Conservation (phyloP, 2,888 invertebrate species). For the Hydrotaea diabolus region DNA sequence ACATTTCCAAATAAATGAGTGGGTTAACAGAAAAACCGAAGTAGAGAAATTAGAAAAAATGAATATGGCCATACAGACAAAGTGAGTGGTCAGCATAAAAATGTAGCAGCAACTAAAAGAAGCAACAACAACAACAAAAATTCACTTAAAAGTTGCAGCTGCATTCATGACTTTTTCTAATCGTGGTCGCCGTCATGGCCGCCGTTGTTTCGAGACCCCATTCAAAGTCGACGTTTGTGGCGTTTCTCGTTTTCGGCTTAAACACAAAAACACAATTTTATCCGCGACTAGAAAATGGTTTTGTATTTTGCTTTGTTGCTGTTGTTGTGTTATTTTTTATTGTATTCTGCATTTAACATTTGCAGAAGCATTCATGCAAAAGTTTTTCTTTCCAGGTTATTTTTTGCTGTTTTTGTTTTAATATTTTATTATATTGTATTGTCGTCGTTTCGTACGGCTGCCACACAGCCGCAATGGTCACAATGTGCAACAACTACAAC, state of each 20-base stretch:
- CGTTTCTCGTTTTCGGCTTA: slow-evolving; percentile 54
- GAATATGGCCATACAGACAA: slow-evolving; percentile 4
- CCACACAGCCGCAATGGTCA: no score
- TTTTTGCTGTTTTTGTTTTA: slow-evolving; percentile 41
- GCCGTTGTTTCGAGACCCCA: background rate
- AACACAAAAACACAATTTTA: slow-evolving; percentile 41
- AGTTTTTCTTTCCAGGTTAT: slow-evolving; percentile 54
- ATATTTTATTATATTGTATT: slow-evolving; percentile 18
- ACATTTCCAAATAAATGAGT: slow-evolving; percentile 13
- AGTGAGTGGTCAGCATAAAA: slow-evolving; percentile 64
- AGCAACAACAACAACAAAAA: slow-evolving; percentile 27
- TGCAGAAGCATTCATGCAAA: slow-evolving; percentile 60
- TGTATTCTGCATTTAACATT: slow-evolving; percentile 38
- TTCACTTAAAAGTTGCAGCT: slow-evolving; percentile 65
- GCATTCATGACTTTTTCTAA: slow-evolving; percentile 46
- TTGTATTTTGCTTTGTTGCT: no score
- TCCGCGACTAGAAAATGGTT: slow-evolving; percentile 47
- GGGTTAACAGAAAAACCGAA: background rate
- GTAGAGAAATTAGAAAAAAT: slow-evolving; percentile 1
- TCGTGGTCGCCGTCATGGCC: background rate
- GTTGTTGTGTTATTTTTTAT: slow-evolving; percentile 43
- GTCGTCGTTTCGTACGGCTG: background rate
- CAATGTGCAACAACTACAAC: background rate
- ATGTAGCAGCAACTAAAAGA: background rate
- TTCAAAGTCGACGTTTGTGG: slow-evolving; percentile 7